Evolutionary conservation across 2,888 invertebrate genomes (phyloP), one percentile per base, ranked within the genome.

Genomic region (Steinernema hermaphroditum): DNA sequence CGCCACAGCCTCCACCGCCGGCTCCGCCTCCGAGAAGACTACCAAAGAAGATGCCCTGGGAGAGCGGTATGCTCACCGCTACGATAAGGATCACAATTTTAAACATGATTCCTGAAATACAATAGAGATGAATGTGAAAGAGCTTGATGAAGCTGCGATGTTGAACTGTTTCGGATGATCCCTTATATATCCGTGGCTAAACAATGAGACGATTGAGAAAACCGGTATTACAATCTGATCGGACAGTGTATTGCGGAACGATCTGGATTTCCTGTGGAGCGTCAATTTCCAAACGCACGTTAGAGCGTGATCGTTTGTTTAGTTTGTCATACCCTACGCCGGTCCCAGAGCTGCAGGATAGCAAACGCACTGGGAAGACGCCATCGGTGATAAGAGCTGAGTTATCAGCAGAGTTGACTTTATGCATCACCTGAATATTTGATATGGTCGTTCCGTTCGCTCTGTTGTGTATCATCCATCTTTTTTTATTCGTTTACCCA

Each of bases 211-310:
- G 82, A 16, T 85, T 84, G 74, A 41, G 76, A 14, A 75, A 74
- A 41, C 74, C 82, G 29, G 78, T 85, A 0, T 76, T 77, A 22
- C 72, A 72, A 27, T 83, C 81, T 81, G 81, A 81, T 76, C 80
- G 83, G 4, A 85, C 85, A 50, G 57, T 85, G 41, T n/a, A n/a
- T n/a, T 85, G 84, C 73, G 69, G 79, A 71, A 81, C 80, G 19
- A 49, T 49, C 49, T 49, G 9, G 49, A 49, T 49, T 9, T 49
- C 49, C 49, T 49, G 49, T 49, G 6, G n/a, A n/a, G n/a, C n/a
- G n/a, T n/a, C n/a, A n/a, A n/a, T n/a, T n/a, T n/a, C n/a, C n/a
- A n/a, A n/a, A n/a, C n/a, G n/a, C n/a, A n/a, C n/a, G n/a, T n/a
- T n/a, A n/a, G n/a, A n/a, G n/a, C n/a, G n/a, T n/a, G n/a, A n/a